Base-by-base conservation (phyloP, 2,888 invertebrate species). In the Colletes collaris region DNA sequence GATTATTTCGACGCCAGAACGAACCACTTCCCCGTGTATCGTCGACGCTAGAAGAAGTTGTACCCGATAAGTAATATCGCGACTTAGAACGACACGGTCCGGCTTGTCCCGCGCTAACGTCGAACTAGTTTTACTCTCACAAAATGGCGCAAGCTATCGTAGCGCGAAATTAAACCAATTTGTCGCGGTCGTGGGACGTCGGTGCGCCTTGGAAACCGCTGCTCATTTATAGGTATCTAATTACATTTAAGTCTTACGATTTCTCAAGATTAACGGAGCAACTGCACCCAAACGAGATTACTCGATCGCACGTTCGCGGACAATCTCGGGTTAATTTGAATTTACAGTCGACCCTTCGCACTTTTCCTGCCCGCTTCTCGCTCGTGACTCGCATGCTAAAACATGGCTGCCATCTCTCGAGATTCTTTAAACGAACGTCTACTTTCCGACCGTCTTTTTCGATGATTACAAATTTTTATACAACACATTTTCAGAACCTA, bases 191-290 rank as follows among this genome's bases (percentile, higher is more conserved):
- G 49, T 37, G 56, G 72, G 7, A 76, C 70, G 75, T 67, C 50
- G 72, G 70, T 16, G 72, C 44, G 62, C n/a, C 60, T 52, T 35
- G 76, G 63, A 67, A 81, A 80, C 80, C 78, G 49, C 81, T 60
- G 66, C 56, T 75, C 84, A 85, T 85, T 85, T 85, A 85, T 85
- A 85, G 85, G 81, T 85, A 82, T 82, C 84, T 85, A 85, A 85
- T 85, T 85, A 85, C 85, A 67, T 83, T 83, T 85, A 85, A 83
- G 81, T 71, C 81, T 86, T 65, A 80, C 83, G 81, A 86, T 86
- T 83, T 81, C 83, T 84, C 81, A 79, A 83, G 86, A 83, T 86
- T 83, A 86, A 72, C 73, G 58, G 66, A 65, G 73, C 63, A 73
- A 76, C 78, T 71, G 80, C 77, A 62, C 37, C 73, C 65, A 71